phyloP scores from a whole-genome alignment of 2,797 vertebrate species.

The Trichosurus vulpecula region DNA sequence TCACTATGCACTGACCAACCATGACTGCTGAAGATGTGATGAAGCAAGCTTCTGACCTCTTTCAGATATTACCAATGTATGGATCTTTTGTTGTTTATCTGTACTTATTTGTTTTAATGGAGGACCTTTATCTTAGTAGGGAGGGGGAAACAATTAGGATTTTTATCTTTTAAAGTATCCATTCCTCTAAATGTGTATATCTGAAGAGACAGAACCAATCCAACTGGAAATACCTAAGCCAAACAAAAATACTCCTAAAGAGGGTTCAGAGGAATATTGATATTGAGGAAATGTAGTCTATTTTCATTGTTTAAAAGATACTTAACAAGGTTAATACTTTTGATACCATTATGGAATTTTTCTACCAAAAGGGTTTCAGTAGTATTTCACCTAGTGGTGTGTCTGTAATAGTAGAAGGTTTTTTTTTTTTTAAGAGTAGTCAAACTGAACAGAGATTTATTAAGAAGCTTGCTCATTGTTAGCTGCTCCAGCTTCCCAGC shows the following conservation, averaged over 20 bases:
- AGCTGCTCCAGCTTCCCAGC: background rate
- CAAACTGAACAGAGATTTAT: background rate
- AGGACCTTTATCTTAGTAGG: background rate
- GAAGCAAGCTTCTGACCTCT: background rate
- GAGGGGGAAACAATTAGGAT: background rate
- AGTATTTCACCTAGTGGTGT: background rate
- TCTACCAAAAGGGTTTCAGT: background rate
- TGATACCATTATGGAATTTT: background rate
- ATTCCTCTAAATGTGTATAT: background rate
- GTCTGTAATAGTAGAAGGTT: background rate
- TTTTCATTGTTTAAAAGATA: background rate
- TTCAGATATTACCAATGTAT: background rate
- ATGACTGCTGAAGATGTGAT: background rate
- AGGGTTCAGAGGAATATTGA: background rate
- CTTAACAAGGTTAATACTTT: background rate
- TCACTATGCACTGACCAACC: background rate
- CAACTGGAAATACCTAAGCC: background rate
- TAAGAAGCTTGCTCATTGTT: background rate
- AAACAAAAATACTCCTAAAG: background rate
- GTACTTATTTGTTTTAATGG: background rate
- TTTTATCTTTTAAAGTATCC: background rate
- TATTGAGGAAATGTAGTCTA: background rate
- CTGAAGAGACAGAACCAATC: background rate
- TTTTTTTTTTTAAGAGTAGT: background rate
- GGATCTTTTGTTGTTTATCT: background rate